Evolutionary conservation across 2,797 vertebrate genomes (phyloP).

Genomic region (Tenualosa thibaudeaui): DNA sequence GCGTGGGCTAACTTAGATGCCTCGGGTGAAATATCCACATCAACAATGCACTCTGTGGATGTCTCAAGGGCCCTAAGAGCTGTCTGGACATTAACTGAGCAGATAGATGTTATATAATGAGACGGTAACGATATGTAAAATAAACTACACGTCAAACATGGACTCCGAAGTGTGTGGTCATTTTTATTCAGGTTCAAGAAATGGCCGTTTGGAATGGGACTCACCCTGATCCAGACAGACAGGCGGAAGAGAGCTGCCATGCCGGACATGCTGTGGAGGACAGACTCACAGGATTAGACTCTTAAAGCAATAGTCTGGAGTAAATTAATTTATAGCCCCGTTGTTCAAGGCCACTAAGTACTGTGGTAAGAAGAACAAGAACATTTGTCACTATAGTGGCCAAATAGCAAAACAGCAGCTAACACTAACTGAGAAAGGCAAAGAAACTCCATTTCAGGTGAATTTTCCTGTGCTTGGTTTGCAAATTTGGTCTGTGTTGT

Average conservation of each 20-base stretch:
- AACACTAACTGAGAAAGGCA: too few relatives aligned
- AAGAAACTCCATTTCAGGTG: too few relatives aligned
- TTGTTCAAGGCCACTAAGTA: too few relatives aligned
- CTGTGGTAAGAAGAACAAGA: too few relatives aligned
- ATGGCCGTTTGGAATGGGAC: background rate
- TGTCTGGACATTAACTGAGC: background rate
- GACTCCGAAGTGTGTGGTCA: background rate
- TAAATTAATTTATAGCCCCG: too few relatives aligned
- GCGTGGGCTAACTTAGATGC: background rate
- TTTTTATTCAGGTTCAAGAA: background rate
- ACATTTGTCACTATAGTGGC: too few relatives aligned
- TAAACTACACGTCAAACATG: background rate
- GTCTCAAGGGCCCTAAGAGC: background rate
- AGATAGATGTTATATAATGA: background rate
- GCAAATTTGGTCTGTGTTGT: too few relatives aligned
- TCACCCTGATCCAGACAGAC: conserved; percentile 61
- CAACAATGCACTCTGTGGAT: background rate
- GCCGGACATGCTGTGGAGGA: conserved; percentile 55
- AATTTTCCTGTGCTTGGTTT: too few relatives aligned
- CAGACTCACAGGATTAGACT: background rate
- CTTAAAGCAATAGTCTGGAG: background rate
- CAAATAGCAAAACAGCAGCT: too few relatives aligned
- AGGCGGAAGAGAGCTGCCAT: conserved; percentile 59
- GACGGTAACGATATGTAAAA: background rate
- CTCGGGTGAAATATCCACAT: background rate